phyloP scores from a whole-genome alignment of 2,113 vertebrate genomes.

The Myrmecobius fasciatus region DNA sequence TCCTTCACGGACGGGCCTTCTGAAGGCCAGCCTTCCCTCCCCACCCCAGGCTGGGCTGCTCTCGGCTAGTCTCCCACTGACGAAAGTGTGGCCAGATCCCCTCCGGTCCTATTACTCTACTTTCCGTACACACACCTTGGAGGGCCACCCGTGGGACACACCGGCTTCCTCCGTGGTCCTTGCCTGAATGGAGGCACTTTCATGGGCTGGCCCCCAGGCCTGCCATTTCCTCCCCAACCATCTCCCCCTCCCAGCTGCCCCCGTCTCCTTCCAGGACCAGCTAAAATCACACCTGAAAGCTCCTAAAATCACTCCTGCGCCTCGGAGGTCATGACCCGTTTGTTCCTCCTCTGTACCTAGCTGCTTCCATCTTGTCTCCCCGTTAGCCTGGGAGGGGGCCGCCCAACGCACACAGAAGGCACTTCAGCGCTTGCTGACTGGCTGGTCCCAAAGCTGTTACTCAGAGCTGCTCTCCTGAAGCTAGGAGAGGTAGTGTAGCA shows the following conservation, averaged over 20 bases:
- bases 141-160: no score
- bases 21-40: neutral
- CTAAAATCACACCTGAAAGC: neutral
- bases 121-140: no score
- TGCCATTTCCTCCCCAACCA: neutral
- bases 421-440: no score
- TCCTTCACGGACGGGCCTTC: neutral
- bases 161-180: neutral
- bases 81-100: neutral
- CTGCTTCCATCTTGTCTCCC: neutral
- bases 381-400: no score
- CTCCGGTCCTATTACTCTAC: no score
- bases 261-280: no score
- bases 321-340: neutral
- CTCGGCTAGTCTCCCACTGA: neutral
- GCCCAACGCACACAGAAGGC: no score
- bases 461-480: no score
- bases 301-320: neutral
- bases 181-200: neutral
- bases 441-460: no score
- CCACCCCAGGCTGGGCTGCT: neutral
- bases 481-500: no score
- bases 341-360: neutral
- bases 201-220: neutral
- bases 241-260: neutral